A percentile compares a stretch with the other conserved stretches of the same genome.
Evolutionary conservation across 2,888 invertebrate species (phyloP).

Genomic region (Callyntrura guangdongensis): DNA sequence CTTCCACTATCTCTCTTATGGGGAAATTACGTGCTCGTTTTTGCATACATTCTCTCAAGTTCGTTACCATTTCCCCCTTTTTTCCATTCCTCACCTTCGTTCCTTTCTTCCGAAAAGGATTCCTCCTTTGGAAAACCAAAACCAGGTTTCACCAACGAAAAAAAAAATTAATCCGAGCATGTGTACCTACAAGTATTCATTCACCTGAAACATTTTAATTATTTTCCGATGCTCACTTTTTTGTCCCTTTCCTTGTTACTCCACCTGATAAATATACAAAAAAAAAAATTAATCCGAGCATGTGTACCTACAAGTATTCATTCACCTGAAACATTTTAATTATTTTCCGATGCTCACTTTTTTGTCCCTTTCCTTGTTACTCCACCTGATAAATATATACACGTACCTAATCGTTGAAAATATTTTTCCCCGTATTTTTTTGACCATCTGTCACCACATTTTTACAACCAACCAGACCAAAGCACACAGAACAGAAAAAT

Average conservation of each 20-base stretch:
- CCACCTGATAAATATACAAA: no score
- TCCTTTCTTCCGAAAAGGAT: constrained; percentile 29
- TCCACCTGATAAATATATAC: no score
- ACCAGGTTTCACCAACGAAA: constrained; percentile 4
- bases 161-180: constrained; percentile 44
- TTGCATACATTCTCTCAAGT: constrained; percentile 3
- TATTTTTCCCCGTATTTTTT: not conserved
- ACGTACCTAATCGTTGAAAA: no score
- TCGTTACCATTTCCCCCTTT: constrained; percentile 11
- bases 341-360: constrained; percentile 63
- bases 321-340: constrained; percentile 76
- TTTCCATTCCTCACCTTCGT: not conserved
- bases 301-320: constrained; percentile 55
- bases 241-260: not conserved
- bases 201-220: constrained; percentile 76
- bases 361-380: not conserved
- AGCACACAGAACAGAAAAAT: no score
- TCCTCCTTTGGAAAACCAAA: not conserved
- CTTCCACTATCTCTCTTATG: constrained; percentile 8
- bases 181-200: constrained; percentile 42
- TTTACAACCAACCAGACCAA: not conserved
- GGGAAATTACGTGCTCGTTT: no score
- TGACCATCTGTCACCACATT: constrained; percentile 30
- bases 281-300: no score
- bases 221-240: constrained; percentile 61